These are phyloP conservation scores for Hedychridium roseum DNA, from an alignment of 2,888 invertebrate genomes.

Conservation along the genomic window DNA sequence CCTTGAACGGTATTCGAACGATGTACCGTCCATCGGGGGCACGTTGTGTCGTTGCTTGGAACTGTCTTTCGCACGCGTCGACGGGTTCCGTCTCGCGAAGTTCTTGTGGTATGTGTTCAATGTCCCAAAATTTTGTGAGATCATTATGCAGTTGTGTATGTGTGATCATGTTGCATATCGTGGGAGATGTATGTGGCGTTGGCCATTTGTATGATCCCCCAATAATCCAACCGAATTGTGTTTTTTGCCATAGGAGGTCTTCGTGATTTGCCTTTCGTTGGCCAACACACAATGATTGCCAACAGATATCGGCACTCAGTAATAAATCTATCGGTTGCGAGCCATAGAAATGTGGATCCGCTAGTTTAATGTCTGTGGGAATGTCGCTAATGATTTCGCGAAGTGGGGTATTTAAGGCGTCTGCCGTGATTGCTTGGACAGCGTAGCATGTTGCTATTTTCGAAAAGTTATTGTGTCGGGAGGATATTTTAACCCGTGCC, in stretches of 20 bases:
- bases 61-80: not conserved
- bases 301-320: not conserved
- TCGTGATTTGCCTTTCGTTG: not conserved
- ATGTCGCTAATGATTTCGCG: not conserved
- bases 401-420: not conserved
- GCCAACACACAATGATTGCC: not conserved
- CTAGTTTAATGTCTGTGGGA: not conserved
- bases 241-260: not conserved
- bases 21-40: not conserved
- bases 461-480: not conserved
- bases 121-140: not conserved
- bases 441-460: no score
- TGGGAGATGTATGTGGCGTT: not conserved
- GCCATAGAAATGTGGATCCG: not conserved
- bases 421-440: not conserved
- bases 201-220: not conserved
- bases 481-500: not conserved
- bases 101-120: not conserved
- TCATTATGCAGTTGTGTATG: not conserved
- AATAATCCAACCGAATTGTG: not conserved
- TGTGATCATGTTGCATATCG: not conserved
- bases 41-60: not conserved
- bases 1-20: not conserved
- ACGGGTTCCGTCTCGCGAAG: not conserved
- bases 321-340: not conserved